Conservation (phyloP, 1,140 invertebrate species). For the Diplogasteroides magnus region DNA sequence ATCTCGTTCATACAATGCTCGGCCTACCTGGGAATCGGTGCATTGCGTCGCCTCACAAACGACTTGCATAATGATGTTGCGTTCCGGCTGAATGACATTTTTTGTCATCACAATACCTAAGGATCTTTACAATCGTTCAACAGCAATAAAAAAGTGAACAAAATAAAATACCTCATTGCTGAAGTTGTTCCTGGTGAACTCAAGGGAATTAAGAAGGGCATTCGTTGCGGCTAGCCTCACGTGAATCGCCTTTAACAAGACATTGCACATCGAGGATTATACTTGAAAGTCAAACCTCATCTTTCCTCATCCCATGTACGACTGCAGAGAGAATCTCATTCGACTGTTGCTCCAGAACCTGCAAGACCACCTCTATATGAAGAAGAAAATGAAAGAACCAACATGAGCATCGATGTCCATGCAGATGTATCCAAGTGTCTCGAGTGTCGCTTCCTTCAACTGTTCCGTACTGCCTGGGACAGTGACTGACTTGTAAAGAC, state of each 20-base stretch:
- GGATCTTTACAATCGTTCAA: neutral
- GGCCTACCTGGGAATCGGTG: conserved; percentile 61
- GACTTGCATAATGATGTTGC: conserved; percentile 98
- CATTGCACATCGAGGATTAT: too few relatives aligned
- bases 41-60: conserved; percentile 77
- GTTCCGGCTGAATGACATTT: conserved; percentile 66
- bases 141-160: neutral
- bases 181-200: conserved; percentile 98
- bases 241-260: conserved; percentile 63
- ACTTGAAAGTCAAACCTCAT: too few relatives aligned
- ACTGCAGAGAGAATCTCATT: conserved; percentile 97
- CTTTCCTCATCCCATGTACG: conserved; percentile 88
- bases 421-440: conserved; percentile 87
- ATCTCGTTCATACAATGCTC: neutral
- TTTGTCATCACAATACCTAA: too few relatives aligned
- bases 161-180: conserved; percentile 72
- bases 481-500: conserved; percentile 81
- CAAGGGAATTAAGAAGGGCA: conserved; percentile 92
- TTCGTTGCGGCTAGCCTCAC: conserved; percentile 81
- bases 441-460: conserved; percentile 88
- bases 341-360: conserved; percentile 82
- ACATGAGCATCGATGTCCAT: conserved; percentile 63
- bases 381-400: neutral
- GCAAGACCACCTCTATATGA: conserved; percentile 61
- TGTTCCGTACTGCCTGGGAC: conserved; percentile 72